These are phyloP conservation scores for Caenorhabditis inopinata DNA, from an alignment of 1,140 invertebrate genomes.

Conservation along the genomic window DNA sequence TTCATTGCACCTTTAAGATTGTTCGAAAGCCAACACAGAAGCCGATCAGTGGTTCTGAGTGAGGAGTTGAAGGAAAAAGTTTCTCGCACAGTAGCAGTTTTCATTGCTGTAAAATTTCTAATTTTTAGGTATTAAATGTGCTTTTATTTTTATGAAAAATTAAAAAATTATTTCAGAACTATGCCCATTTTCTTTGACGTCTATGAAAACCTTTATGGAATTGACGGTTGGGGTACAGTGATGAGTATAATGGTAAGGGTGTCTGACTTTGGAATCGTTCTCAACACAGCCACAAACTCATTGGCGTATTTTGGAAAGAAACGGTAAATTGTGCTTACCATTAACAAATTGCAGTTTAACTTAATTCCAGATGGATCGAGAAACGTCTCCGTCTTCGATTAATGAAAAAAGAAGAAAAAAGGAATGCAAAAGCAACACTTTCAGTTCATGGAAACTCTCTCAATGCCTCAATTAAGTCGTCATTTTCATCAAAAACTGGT, in stretches of 20 bases:
- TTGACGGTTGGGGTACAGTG: constrained; percentile 42
- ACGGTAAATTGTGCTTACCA: not conserved
- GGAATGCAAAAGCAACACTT: constrained; percentile 29
- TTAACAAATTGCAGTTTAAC: not conserved
- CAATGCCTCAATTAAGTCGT: not conserved
- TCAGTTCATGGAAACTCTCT: not conserved
- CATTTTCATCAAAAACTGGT: not conserved
- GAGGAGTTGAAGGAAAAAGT: constrained; percentile 49
- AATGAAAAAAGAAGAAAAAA: constrained; percentile 48
- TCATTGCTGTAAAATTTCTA: constrained; percentile 50
- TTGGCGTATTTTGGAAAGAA: constrained; percentile 52
- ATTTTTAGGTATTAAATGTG: constrained; percentile 44
- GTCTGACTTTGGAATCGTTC: constrained; percentile 48
- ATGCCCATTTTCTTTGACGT: constrained; percentile 52
- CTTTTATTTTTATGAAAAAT: no score
- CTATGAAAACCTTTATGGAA: constrained; percentile 49
- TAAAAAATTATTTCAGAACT: constrained; percentile 42
- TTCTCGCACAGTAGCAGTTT: constrained; percentile 46
- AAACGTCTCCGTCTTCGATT: constrained; percentile 46
- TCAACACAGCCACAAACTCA: constrained; percentile 51
- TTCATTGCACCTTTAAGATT: constrained; percentile 28
- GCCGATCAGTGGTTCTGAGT: constrained; percentile 36
- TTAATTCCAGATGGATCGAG: constrained; percentile 47
- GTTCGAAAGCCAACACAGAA: constrained; percentile 49
- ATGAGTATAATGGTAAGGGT: constrained; percentile 44